phyloP scores from a whole-genome alignment of 64 coral and sea anemone species.

The Stylophora pistillata region DNA sequence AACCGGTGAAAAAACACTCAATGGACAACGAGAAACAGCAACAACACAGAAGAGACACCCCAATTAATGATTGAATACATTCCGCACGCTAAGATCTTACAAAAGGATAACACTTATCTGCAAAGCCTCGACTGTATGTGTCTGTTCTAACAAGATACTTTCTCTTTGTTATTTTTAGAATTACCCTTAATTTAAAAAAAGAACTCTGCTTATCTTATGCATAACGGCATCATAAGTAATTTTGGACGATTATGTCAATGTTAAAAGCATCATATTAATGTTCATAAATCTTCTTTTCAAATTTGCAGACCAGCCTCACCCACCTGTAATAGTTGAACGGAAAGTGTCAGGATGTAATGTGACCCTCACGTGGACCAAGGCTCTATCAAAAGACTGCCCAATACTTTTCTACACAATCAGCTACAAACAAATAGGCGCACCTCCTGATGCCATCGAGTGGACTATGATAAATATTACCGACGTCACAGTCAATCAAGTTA shows the following conservation, averaged over 20 bases:
- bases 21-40: too few species aligned
- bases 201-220: too few species aligned
- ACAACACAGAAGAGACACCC: too few species aligned
- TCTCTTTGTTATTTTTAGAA: too few species aligned
- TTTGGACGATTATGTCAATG: not conserved
- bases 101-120: too few species aligned
- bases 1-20: too few species aligned
- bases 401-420: conserved; percentile 1
- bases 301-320: not conserved
- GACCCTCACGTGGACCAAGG: not conserved
- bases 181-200: too few species aligned
- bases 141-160: too few species aligned
- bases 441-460: not conserved
- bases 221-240: too few species aligned
- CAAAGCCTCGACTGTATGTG: too few species aligned
- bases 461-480: not conserved
- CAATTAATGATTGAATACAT: too few species aligned
- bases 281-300: not conserved
- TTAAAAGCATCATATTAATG: not conserved
- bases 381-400: not conserved
- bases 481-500: not conserved
- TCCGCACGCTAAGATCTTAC: too few species aligned
- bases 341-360: not conserved
- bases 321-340: not conserved
- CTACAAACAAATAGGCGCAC: not conserved